phyloP scores from a whole-genome alignment of 2,888 invertebrate species.

The Caenorhabditis plicata region DNA sequence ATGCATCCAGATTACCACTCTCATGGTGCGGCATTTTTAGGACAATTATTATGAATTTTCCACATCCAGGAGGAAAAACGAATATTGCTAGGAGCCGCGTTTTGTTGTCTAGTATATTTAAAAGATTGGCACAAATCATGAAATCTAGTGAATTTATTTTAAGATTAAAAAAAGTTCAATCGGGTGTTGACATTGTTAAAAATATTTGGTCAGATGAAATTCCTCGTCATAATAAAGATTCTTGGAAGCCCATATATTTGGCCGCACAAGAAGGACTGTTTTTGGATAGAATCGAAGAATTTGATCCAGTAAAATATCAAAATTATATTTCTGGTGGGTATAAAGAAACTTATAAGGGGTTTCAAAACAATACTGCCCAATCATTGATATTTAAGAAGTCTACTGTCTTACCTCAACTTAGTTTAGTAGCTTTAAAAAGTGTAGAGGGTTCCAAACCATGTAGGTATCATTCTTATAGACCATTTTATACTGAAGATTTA shows the following conservation, averaged over 20 bases:
- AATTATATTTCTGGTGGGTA: conserved; percentile 54
- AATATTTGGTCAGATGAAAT: conserved; percentile 1
- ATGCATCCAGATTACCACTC: conserved; percentile 37
- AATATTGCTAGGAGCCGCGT: conserved; percentile 71
- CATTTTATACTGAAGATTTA: conserved; percentile 49
- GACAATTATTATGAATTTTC: conserved; percentile 73
- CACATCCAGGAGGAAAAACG: conserved; percentile 73
- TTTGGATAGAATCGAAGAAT: conserved; percentile 10
- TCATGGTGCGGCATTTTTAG: conserved; percentile 63
- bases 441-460: background rate
- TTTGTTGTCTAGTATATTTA: conserved; percentile 67
- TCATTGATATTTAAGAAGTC: conserved; percentile 37
- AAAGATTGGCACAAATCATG: conserved; percentile 30
- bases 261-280: conserved; percentile 47
- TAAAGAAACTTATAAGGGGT: conserved; percentile 46
- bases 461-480: conserved; percentile 36
- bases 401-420: background rate
- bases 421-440: background rate
- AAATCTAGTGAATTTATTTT: conserved; percentile 37
- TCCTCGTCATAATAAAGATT: conserved; percentile 50
- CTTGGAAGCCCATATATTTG: conserved; percentile 56
- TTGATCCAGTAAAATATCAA: conserved; percentile 10
- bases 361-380: conserved; percentile 50
- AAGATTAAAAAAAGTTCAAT: conserved; percentile 50
- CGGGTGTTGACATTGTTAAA: conserved; percentile 37